A percentile compares a stretch with the other conserved stretches of the same genome.
phyloP scores from a whole-genome alignment of 2,888 invertebrate species.

The Sinohyriopsis cumingii region DNA sequence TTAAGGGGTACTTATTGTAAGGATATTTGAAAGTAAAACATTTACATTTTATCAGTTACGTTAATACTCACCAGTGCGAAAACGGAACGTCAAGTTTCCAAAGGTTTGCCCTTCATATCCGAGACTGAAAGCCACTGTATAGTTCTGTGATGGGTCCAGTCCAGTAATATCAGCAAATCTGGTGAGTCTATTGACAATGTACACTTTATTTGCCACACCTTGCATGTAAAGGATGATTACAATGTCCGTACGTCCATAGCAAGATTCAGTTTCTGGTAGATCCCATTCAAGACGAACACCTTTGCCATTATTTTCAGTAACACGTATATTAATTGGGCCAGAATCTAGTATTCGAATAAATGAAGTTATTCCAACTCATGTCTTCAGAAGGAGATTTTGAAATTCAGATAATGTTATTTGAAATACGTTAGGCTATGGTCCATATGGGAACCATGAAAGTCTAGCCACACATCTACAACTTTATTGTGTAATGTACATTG shows the following conservation, averaged over 20 bases:
- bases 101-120: constrained; percentile 17
- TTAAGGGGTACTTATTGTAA: too few relatives aligned
- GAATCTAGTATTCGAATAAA: constrained; percentile 17
- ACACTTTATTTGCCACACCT: constrained; percentile 7
- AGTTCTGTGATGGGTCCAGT: constrained; percentile 22
- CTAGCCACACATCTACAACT: too few relatives aligned
- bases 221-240: constrained; percentile 5
- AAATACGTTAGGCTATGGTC: too few relatives aligned
- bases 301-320: constrained; percentile 13
- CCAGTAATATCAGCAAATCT: constrained; percentile 23
- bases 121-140: constrained; percentile 15
- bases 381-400: too few relatives aligned
- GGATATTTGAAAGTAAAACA: too few relatives aligned
- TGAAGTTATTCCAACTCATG: too few relatives aligned
- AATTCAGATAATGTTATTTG: too few relatives aligned
- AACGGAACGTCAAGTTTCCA: constrained; percentile 13
- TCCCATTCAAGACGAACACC: constrained; percentile 27
- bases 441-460: too few relatives aligned
- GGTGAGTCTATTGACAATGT: constrained; percentile 14
- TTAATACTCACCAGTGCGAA: constrained; percentile 17
- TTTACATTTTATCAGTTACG: too few relatives aligned
- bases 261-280: constrained; percentile 18
- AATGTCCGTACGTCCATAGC: constrained; percentile 24
- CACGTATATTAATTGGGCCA: constrained; percentile 31
- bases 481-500: too few relatives aligned